These are phyloP conservation scores for Myotis vivesi DNA, from an alignment of 2,797 vertebrate genomes.

Conservation along the genomic window DNA sequence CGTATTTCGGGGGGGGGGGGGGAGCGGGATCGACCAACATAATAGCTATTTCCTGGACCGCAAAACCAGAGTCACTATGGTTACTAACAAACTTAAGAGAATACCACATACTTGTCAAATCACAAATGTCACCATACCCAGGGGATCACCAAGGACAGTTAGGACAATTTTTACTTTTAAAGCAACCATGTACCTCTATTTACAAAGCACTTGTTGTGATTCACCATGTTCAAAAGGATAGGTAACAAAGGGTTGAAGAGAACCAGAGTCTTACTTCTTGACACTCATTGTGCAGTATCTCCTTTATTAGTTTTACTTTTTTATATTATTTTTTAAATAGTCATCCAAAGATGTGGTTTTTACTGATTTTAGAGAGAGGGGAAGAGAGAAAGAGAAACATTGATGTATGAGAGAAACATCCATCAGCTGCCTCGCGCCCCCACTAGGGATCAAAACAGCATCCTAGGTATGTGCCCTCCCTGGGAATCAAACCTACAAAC, in stretches of 20 bases:
- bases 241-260: neutral
- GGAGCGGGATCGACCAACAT: neutral
- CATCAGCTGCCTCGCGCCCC: neutral
- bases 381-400: neutral
- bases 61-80: neutral
- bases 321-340: neutral
- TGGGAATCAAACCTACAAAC: neutral
- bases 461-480: too few species aligned
- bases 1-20: neutral
- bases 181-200: neutral
- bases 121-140: neutral
- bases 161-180: neutral
- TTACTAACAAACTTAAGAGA: neutral
- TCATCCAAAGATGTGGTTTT: neutral
- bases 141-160: neutral
- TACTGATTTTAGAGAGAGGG: neutral
- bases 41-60: neutral
- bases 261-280: neutral
- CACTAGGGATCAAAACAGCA: neutral
- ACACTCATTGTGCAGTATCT: neutral
- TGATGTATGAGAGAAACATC: neutral
- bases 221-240: neutral
- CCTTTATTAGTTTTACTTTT: neutral
- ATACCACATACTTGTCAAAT: neutral
- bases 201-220: neutral